Evolutionary conservation across 2,888 invertebrate species (phyloP).

Genomic region (Cactoblastis cactorum): DNA sequence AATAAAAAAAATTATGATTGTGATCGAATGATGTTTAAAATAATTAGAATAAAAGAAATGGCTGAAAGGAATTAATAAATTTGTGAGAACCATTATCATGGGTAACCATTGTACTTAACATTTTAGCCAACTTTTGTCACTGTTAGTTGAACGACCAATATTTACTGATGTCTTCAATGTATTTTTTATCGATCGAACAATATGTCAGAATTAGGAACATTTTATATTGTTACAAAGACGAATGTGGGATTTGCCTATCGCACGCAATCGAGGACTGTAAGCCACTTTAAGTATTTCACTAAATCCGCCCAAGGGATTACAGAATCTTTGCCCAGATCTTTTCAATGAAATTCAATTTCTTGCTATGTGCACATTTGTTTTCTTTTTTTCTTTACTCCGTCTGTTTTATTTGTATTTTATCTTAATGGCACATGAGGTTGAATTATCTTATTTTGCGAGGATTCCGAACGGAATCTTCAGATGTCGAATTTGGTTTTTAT

Average conservation of each 20-base stretch:
- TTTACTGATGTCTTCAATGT: too few species aligned
- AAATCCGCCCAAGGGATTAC: conserved; percentile 53
- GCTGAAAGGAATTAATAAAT: too few species aligned
- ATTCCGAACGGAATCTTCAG: conserved; percentile 6
- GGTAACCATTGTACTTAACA: too few species aligned
- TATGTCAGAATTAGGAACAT: conserved; percentile 39
- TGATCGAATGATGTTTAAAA: too few species aligned
- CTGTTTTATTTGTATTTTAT: conserved; percentile 30
- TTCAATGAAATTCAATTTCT: conserved; percentile 70
- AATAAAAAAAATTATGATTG: too few species aligned
- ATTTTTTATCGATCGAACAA: conserved; percentile 17
- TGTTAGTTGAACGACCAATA: too few species aligned
- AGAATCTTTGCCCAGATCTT: conserved; percentile 60
- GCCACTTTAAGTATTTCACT: conserved; percentile 62
- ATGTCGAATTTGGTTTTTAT: conserved; percentile 3
- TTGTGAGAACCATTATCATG: too few species aligned
- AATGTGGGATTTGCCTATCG: conserved; percentile 60
- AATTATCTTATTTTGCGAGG: conserved; percentile 7
- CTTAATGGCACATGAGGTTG: conserved; percentile 15
- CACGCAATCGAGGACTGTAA: conserved; percentile 61
- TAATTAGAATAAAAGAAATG: too few species aligned
- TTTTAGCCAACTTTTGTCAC: too few species aligned
- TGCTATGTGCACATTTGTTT: conserved; percentile 50
- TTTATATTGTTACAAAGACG: conserved; percentile 48
- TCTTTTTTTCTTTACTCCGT: conserved; percentile 32